Evolutionary conservation across 2,113 vertebrate species (phyloP).

Genomic region (Hypanus sabinus): DNA sequence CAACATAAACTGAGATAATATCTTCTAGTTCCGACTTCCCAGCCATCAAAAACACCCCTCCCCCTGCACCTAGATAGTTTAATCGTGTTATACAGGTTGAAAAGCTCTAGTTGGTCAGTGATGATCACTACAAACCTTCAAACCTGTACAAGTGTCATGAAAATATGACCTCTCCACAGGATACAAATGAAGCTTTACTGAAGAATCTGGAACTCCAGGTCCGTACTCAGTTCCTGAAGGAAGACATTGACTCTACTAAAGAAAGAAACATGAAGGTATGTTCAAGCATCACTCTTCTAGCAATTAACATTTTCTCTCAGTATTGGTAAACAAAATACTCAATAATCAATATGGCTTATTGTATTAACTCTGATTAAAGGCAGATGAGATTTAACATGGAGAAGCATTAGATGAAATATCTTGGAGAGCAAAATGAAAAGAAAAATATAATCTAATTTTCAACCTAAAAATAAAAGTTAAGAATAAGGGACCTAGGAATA

Average conservation of each 20-base stretch:
- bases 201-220: slow-evolving; percentile 82
- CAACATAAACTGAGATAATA: too few species aligned
- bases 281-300: not conserved
- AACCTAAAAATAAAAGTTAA: too few species aligned
- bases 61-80: too few species aligned
- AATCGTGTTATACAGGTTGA: too few species aligned
- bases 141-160: not conserved
- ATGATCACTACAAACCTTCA: not conserved
- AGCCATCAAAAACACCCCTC: not conserved
- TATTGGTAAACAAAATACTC: not conserved
- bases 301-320: not conserved
- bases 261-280: slow-evolving; percentile 86
- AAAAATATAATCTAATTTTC: too few species aligned
- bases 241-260: slow-evolving; percentile 79
- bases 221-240: slow-evolving; percentile 84
- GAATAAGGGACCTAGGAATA: too few species aligned
- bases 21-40: too few species aligned
- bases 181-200: slow-evolving; percentile 76
- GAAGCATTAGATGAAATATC: too few species aligned
- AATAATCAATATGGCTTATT: not conserved
- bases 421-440: too few species aligned
- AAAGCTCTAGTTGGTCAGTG: not conserved
- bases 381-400: not conserved
- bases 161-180: slow-evolving; percentile 54
- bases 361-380: not conserved